Evolutionary conservation across 2,113 vertebrate species (phyloP).

Genomic region (Aegotheles bennettii): DNA sequence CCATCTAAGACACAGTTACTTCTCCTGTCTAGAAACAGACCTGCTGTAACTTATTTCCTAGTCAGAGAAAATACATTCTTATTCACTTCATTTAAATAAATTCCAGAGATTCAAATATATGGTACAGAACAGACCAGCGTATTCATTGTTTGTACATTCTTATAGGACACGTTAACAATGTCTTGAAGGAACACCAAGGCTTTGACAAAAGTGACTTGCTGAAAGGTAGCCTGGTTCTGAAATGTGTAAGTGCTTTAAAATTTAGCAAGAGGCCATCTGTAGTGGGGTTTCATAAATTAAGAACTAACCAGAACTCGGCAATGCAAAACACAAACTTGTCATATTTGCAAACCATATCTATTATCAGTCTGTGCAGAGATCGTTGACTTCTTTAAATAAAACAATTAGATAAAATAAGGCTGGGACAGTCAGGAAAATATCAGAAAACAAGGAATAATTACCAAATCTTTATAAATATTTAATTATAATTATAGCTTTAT

Average conservation of each 20-base stretch:
- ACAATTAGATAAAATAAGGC: background rate
- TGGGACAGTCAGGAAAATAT: background rate
- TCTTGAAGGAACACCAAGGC: conserved; percentile 71
- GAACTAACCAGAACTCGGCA: background rate
- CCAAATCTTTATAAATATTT: background rate
- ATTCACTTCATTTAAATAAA: conserved; percentile 63
- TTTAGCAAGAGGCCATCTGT: conserved; percentile 8
- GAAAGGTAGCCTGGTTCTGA: conserved; percentile 29
- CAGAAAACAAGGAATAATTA: background rate
- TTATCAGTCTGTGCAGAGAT: background rate
- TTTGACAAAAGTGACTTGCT: conserved; percentile 81
- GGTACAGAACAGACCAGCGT: conserved; percentile 26
- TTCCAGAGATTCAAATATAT: conserved; percentile 60
- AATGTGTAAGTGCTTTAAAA: background rate
- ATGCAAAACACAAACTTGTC: background rate
- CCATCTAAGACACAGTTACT: conserved; percentile 74
- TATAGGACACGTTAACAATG: conserved; percentile 8
- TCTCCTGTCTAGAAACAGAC: conserved; percentile 75
- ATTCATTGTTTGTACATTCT: conserved; percentile 32
- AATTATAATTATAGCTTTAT: background rate
- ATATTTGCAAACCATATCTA: background rate
- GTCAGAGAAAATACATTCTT: conserved; percentile 67
- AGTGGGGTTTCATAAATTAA: background rate
- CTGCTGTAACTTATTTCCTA: conserved; percentile 70
- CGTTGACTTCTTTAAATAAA: background rate